Percentiles rank a stretch among this genome's conserved stretches.
Evolutionary conservation across 2,888 invertebrate species (phyloP).

Genomic region (Hypena proboscidalis): DNA sequence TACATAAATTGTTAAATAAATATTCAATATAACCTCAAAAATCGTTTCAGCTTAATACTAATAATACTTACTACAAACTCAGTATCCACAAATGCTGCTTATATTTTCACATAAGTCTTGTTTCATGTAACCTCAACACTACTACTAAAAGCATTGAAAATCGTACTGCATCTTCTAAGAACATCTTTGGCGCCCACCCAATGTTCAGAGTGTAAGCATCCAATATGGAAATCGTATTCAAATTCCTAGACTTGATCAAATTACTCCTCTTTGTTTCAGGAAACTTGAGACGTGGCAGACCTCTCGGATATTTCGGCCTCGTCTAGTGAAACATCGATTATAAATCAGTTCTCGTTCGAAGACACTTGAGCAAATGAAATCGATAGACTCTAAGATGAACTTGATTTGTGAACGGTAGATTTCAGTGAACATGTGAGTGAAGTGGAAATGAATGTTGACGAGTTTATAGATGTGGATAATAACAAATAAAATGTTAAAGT

Average conservation of each 20-base stretch:
- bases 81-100: no score
- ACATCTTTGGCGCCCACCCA: slow-evolving; percentile 41
- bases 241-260: slow-evolving; percentile 51
- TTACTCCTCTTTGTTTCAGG: slow-evolving; percentile 55
- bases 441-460: slow-evolving; percentile 20
- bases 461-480: slow-evolving; percentile 27
- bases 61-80: no score
- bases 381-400: slow-evolving; percentile 27
- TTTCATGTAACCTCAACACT: slow-evolving; percentile 20
- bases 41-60: no score
- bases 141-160: slow-evolving; percentile 24
- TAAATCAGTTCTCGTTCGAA: slow-evolving; percentile 23
- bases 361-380: slow-evolving; percentile 11
- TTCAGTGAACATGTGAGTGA: slow-evolving; percentile 31
- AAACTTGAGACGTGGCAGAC: slow-evolving; percentile 39
- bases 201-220: slow-evolving; percentile 40
- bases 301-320: slow-evolving; percentile 34
- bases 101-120: no score
- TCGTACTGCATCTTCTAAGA: slow-evolving; percentile 32
- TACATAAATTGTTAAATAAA: no score
- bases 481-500: slow-evolving; percentile 34
- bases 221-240: slow-evolving; percentile 51
- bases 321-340: slow-evolving; percentile 30
- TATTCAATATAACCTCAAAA: no score
- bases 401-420: slow-evolving; percentile 19